Conservation (phyloP, 1,140 invertebrate species). For the Teleopsis dalmanni region DNA sequence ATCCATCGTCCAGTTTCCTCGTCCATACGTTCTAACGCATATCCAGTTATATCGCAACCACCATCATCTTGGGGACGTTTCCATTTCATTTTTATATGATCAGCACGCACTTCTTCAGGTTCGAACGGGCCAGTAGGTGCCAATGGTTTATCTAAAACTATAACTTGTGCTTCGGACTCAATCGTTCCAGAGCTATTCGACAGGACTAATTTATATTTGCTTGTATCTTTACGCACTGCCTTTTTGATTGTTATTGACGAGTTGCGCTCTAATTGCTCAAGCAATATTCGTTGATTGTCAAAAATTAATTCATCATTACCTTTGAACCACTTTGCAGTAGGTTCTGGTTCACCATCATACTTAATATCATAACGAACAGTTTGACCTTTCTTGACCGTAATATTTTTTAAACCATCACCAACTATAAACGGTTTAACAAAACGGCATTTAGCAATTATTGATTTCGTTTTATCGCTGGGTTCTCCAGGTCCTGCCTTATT, state of each 20-base stretch:
- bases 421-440: slow-evolving; percentile 92
- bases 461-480: slow-evolving; percentile 89
- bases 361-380: slow-evolving; percentile 83
- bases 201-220: slow-evolving; percentile 78
- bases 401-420: slow-evolving; percentile 73
- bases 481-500: slow-evolving; percentile 94
- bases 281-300: slow-evolving; percentile 63
- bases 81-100: slow-evolving; percentile 93
- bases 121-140: slow-evolving; percentile 78
- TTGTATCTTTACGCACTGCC: slow-evolving; percentile 78
- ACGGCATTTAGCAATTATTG: slow-evolving; percentile 90
- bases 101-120: slow-evolving; percentile 77
- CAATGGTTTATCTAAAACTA: slow-evolving; percentile 83
- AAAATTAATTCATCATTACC: slow-evolving; percentile 64
- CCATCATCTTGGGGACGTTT: slow-evolving; percentile 89
- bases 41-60: slow-evolving; percentile 87
- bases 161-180: slow-evolving; percentile 76
- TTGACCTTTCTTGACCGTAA: slow-evolving; percentile 91
- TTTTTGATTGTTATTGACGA: slow-evolving; percentile 84
- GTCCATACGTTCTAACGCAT: slow-evolving; percentile 96
- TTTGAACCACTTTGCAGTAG: slow-evolving; percentile 75
- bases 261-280: slow-evolving; percentile 85
- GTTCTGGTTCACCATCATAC: slow-evolving; percentile 90
- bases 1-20: slow-evolving; percentile 87
- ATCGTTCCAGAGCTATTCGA: slow-evolving; percentile 78